phyloP scores from a whole-genome alignment of 2,113 vertebrate species.

The Equus przewalskii region DNA sequence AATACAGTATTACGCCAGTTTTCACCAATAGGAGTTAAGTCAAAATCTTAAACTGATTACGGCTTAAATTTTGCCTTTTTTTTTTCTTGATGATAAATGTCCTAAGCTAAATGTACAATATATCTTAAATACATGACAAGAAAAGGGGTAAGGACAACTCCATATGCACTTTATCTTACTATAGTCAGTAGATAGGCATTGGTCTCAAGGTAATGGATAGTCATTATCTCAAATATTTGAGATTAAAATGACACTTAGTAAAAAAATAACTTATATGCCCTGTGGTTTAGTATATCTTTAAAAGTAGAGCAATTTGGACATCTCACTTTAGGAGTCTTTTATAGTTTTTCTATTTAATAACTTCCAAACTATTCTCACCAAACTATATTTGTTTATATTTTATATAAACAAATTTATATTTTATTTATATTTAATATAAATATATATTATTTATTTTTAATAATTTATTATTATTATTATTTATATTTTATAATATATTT shows the following conservation, averaged over 20 bases:
- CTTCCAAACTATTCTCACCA: not conserved
- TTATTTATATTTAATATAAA: too few relatives aligned
- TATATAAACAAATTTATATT: too few relatives aligned
- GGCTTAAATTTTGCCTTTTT: conserved; percentile 43
- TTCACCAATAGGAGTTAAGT: conserved; percentile 47
- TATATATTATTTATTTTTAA: too few relatives aligned
- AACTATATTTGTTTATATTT: not conserved
- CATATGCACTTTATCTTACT: conserved; percentile 39
- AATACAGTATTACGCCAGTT: not conserved
- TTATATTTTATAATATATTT: too few relatives aligned
- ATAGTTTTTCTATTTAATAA: not conserved
- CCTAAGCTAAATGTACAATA: conserved; percentile 16
- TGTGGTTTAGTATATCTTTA: conserved; percentile 51
- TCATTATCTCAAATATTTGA: conserved; percentile 76
- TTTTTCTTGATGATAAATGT: not conserved
- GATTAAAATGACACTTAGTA: conserved; percentile 69
- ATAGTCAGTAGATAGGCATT: conserved; percentile 31
- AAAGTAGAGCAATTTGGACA: not conserved
- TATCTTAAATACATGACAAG: conserved; percentile 55
- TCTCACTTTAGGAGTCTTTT: not conserved
- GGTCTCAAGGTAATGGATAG: conserved; percentile 56
- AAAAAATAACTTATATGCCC: not conserved
- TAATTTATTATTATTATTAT: too few relatives aligned
- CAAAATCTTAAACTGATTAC: conserved; percentile 61
- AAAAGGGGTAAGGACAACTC: conserved; percentile 43